Evolutionary conservation across 2,113 vertebrate species (phyloP).

Genomic region (Neotoma lepida): DNA sequence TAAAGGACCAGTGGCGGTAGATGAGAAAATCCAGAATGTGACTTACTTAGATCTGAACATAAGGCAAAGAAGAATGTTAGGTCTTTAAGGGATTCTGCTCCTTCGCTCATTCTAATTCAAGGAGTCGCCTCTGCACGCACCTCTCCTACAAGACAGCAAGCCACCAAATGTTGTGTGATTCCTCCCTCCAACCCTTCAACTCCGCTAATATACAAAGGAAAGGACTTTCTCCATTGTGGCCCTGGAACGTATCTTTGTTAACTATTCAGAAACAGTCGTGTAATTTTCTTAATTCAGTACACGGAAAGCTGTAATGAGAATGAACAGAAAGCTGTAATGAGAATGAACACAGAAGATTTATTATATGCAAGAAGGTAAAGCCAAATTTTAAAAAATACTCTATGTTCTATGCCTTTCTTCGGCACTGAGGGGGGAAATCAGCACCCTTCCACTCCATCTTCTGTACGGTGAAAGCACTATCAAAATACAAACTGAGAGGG

Average conservation of each 20-base stretch:
- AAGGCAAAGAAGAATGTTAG: slow-evolving; percentile 55
- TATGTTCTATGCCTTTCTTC: slow-evolving; percentile 46
- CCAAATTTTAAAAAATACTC: slow-evolving; percentile 56
- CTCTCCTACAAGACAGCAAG: slow-evolving; percentile 63
- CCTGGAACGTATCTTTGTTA: slow-evolving; percentile 71
- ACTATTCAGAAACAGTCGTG: slow-evolving; percentile 16
- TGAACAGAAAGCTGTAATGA: slow-evolving; percentile 56
- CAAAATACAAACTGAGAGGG: slow-evolving; percentile 4
- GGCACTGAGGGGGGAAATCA: not conserved
- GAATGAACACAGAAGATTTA: slow-evolving; percentile 56
- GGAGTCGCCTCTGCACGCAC: slow-evolving; percentile 20
- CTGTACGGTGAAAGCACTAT: slow-evolving; percentile 46
- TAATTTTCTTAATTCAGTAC: slow-evolving; percentile 40
- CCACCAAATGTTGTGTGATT: slow-evolving; percentile 55
- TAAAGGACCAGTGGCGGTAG: slow-evolving; percentile 69
- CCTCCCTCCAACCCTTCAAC: slow-evolving; percentile 83
- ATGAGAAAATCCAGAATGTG: slow-evolving; percentile 76
- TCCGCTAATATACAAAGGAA: slow-evolving; percentile 84
- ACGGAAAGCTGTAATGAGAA: slow-evolving; percentile 57
- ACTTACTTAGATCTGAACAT: slow-evolving; percentile 71
- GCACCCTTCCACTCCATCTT: slow-evolving; percentile 41
- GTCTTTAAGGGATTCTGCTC: slow-evolving; percentile 50
- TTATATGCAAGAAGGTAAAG: slow-evolving; percentile 54
- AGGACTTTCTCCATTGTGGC: slow-evolving; percentile 83
- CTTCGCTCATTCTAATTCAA: slow-evolving; percentile 12